phyloP scores from a whole-genome alignment of 2,797 vertebrate genomes.

The Sebastolobus altivelis region DNA sequence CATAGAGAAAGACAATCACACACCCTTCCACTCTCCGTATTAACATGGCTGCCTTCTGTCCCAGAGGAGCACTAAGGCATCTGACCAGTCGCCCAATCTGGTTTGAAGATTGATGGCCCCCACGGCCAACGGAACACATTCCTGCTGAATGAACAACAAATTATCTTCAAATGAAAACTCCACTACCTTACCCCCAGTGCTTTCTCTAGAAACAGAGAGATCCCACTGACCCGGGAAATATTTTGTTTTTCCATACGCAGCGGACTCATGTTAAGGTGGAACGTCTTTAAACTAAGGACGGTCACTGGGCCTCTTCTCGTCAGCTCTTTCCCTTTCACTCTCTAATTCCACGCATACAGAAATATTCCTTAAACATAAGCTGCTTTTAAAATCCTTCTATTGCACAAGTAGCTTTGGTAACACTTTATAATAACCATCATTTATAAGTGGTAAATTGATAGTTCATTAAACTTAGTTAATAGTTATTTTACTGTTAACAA shows the following conservation, averaged over 20 bases:
- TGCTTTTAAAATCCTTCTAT: neutral
- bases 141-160: constrained; percentile 89
- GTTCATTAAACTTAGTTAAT: neutral
- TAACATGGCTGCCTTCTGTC: constrained; percentile 53
- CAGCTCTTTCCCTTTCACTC: neutral
- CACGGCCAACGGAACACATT: constrained; percentile 91
- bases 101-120: constrained; percentile 88
- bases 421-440: too few species aligned
- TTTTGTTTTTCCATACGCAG: constrained; percentile 64
- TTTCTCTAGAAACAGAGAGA: constrained; percentile 83
- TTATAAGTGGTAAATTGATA: neutral
- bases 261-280: constrained; percentile 32
- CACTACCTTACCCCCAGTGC: constrained; percentile 87
- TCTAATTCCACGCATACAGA: neutral
- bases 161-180: constrained; percentile 88
- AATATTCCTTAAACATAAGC: neutral
- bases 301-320: constrained; percentile 1
- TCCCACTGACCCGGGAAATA: constrained; percentile 82
- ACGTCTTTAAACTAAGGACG: constrained; percentile 34
- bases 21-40: constrained; percentile 35
- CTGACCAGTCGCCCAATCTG: constrained; percentile 66
- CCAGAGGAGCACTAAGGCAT: constrained; percentile 73
- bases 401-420: neutral
- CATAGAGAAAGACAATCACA: constrained; percentile 34
- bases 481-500: neutral